A percentile compares a stretch with the other conserved stretches of the same genome.
phyloP scores from a whole-genome alignment of 1,140 invertebrate genomes.

The Atta texana region DNA sequence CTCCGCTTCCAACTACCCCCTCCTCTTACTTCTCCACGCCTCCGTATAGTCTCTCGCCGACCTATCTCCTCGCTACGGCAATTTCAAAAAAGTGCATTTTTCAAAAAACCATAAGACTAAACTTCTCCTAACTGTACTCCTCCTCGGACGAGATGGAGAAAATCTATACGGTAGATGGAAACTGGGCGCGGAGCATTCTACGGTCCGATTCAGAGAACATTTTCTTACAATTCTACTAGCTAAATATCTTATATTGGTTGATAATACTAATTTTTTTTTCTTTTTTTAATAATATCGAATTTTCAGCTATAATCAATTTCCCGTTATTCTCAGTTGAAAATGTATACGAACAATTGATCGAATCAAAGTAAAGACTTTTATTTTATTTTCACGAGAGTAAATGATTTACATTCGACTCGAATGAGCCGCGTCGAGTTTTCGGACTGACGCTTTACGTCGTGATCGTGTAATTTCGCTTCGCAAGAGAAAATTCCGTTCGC shows the following conservation, averaged over 20 bases:
- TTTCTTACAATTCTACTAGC: not conserved
- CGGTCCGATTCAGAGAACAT: slow-evolving; percentile 68
- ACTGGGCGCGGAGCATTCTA: slow-evolving; percentile 62
- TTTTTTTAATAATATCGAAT: not conserved
- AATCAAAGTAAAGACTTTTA: not conserved
- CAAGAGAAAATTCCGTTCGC: slow-evolving; percentile 52
- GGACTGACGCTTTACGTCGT: slow-evolving; percentile 22
- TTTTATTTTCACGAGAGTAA: not conserved
- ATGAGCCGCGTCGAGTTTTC: slow-evolving; percentile 24
- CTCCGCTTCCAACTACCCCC: slow-evolving; percentile 20
- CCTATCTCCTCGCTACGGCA: slow-evolving; percentile 59
- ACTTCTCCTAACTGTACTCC: slow-evolving; percentile 74
- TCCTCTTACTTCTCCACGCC: slow-evolving; percentile 34
- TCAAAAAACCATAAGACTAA: slow-evolving; percentile 72
- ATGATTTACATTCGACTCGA: slow-evolving; percentile 36
- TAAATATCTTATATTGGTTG: not conserved
- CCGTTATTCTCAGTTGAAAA: not conserved
- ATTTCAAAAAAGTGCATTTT: slow-evolving; percentile 76
- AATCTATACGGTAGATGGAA: slow-evolving; percentile 79
- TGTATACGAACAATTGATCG: not conserved
- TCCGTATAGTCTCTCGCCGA: slow-evolving; percentile 58
- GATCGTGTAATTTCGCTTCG: slow-evolving; percentile 67
- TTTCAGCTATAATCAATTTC: not conserved
- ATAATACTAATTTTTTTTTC: not conserved
- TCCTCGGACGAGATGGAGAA: slow-evolving; percentile 73